Evolutionary conservation across 1,140 invertebrate species (phyloP).

Genomic region (Drosophila tsacasi): DNA sequence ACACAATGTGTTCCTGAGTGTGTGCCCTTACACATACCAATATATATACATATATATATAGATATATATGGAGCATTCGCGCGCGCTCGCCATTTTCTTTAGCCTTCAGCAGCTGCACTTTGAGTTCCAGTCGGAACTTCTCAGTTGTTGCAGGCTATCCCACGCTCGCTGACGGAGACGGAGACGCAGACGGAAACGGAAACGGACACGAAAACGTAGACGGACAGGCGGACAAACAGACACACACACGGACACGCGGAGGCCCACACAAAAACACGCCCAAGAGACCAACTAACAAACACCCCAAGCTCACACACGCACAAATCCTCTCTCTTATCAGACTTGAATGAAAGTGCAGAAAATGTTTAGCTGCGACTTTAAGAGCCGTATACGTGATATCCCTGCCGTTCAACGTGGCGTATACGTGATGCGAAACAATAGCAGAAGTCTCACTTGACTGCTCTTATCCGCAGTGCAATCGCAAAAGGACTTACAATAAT

Average conservation of each 20-base stretch:
- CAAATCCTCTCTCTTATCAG: conserved; percentile 25
- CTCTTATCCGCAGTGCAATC: background rate
- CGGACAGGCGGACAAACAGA: conserved; percentile 57
- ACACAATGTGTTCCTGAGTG: conserved; percentile 43
- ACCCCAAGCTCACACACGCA: conserved; percentile 2
- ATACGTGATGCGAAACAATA: conserved; percentile 48
- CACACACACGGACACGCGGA: conserved; percentile 20
- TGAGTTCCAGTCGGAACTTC: conserved; percentile 65
- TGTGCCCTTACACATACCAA: conserved; percentile 26
- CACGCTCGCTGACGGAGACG: conserved; percentile 75
- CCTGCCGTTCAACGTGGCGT: conserved; percentile 19
- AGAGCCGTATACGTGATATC: conserved; percentile 34
- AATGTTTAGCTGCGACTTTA: conserved; percentile 11
- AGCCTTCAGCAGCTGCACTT: conserved; percentile 70
- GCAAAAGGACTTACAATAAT: background rate
- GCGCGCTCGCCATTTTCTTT: conserved; percentile 78
- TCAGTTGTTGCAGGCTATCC: conserved; percentile 82
- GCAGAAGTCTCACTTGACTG: background rate
- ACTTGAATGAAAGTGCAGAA: conserved; percentile 1
- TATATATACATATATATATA: conserved; percentile 11
- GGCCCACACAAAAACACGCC: conserved; percentile 16
- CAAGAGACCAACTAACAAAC: conserved; percentile 21
- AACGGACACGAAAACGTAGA: conserved; percentile 39
- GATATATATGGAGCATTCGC: conserved; percentile 68
- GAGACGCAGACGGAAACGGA: conserved; percentile 63